A percentile compares a stretch with the other conserved stretches of the same genome.
These are phyloP conservation scores for Syngnathus acus DNA, from an alignment of 2,797 vertebrate species.

Conservation along the genomic window DNA sequence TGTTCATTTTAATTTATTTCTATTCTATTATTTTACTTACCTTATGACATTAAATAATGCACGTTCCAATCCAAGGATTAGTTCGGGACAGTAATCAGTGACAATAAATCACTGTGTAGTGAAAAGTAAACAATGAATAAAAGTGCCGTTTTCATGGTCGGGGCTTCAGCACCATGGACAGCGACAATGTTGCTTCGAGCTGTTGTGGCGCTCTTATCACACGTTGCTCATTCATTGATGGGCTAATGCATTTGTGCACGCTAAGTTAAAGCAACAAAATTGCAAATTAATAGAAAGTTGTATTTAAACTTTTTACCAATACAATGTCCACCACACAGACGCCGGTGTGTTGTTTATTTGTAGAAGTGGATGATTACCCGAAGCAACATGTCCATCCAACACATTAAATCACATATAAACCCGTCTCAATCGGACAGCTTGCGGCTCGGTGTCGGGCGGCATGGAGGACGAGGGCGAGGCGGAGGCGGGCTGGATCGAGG, in stretches of 20 bases:
- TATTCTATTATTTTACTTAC: not conserved
- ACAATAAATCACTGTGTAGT: not conserved
- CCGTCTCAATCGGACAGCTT: conserved; percentile 59
- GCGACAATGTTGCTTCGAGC: conserved; percentile 14
- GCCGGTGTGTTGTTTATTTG: not conserved
- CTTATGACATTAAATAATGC: not conserved
- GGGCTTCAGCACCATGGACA: conserved; percentile 57
- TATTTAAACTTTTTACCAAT: not conserved
- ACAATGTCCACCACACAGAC: not conserved
- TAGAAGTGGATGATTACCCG: not conserved
- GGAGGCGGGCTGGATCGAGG: conserved; percentile 96
- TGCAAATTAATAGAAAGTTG: not conserved
- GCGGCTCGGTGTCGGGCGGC: conserved; percentile 62
- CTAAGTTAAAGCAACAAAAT: not conserved
- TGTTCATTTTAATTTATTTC: not conserved
- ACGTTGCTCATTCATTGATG: not conserved
- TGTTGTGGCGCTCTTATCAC: not conserved
- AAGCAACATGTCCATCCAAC: not conserved
- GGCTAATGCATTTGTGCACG: not conserved
- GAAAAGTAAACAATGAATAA: not conserved
- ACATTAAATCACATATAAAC: not conserved
- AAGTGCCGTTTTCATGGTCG: not conserved
- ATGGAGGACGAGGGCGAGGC: conserved; percentile 79
- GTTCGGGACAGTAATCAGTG: not conserved
- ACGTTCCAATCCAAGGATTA: not conserved